Evolutionary conservation across 2,888 invertebrate species (phyloP).

Genomic region (Lasioglossum leucozonium): DNA sequence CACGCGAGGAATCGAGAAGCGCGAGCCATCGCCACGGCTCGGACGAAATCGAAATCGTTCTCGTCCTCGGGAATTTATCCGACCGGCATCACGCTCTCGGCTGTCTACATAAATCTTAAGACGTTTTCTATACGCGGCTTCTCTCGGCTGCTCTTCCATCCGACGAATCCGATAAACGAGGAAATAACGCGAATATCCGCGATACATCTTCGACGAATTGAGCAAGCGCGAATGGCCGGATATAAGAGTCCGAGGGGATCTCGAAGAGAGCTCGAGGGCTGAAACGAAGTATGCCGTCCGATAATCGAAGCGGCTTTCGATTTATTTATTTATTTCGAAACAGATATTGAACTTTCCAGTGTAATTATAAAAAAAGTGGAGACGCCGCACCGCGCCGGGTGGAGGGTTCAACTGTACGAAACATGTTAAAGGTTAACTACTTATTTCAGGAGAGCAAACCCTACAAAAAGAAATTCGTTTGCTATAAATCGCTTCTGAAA

Average conservation of each 20-base stretch:
- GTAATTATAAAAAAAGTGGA: not conserved
- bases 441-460: too few species aligned
- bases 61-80: slow-evolving; percentile 49
- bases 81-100: slow-evolving; percentile 32
- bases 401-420: not conserved
- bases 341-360: not conserved
- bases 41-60: slow-evolving; percentile 53
- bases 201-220: slow-evolving; percentile 30
- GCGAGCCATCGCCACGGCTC: not conserved
- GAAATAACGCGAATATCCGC: slow-evolving; percentile 33
- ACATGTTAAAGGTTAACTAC: not conserved
- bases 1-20: not conserved
- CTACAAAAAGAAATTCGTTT: too few species aligned
- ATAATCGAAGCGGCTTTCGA: slow-evolving; percentile 1
- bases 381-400: too few species aligned
- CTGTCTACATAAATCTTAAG: slow-evolving; percentile 31
- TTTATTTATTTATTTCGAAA: not conserved
- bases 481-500: too few species aligned
- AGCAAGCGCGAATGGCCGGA: slow-evolving; percentile 22
- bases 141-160: not conserved
- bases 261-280: not conserved
- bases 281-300: slow-evolving; percentile 3
- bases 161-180: slow-evolving; percentile 15
- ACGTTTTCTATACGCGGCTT: not conserved
- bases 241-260: not conserved